Evolutionary conservation across 2,888 invertebrate genomes (phyloP).

Genomic region (Dioctria linearis): DNA sequence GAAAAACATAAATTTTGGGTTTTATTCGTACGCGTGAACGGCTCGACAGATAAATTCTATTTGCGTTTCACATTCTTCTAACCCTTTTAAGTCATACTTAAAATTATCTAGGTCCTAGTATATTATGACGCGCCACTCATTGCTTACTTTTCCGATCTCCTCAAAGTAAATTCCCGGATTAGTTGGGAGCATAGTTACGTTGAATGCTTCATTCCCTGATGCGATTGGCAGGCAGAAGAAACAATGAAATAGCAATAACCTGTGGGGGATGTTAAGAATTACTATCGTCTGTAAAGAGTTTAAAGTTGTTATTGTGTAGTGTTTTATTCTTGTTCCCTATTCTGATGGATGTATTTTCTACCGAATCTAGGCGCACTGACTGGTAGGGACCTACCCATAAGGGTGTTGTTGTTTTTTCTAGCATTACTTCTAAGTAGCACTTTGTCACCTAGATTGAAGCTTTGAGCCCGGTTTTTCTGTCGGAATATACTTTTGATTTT

Average conservation of each 20-base stretch:
- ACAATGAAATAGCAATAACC: background rate
- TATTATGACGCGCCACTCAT: background rate
- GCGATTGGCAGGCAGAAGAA: too few relatives aligned
- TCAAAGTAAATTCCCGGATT: conserved; percentile 1
- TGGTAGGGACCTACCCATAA: background rate
- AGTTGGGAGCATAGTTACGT: background rate
- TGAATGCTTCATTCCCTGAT: background rate
- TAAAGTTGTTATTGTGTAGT: background rate
- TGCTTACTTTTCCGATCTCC: conserved; percentile 1
- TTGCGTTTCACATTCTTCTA: background rate
- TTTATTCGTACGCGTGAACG: background rate
- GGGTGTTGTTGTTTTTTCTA: background rate
- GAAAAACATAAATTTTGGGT: background rate
- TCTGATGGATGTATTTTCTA: background rate
- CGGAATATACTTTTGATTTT: background rate
- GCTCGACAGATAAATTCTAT: background rate
- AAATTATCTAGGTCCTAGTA: background rate
- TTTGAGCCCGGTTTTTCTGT: background rate
- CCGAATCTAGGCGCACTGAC: background rate
- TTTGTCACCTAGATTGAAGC: background rate
- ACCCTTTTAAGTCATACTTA: background rate
- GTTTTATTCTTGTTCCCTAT: background rate
- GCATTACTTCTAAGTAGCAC: background rate
- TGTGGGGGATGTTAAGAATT: too few relatives aligned
- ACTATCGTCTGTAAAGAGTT: background rate